A percentile compares a stretch with the other conserved stretches of the same genome.
Conservation (phyloP, 2,113 vertebrate genomes). For the Dendrocopos noguchii region DNA sequence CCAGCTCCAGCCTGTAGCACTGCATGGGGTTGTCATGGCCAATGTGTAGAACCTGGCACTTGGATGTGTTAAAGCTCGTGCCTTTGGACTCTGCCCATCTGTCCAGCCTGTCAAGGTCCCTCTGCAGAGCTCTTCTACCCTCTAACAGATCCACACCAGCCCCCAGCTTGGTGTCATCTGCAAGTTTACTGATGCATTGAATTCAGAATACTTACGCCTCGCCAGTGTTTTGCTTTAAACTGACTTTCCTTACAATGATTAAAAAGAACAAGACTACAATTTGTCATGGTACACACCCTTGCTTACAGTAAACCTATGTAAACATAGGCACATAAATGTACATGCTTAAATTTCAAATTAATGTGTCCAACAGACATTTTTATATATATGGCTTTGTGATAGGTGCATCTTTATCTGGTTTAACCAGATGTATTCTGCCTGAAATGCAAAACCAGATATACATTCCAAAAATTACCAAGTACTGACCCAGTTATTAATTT, state of each 20-base stretch:
- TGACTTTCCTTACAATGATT: neutral
- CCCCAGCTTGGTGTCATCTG: too few species aligned
- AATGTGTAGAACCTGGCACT: too few species aligned
- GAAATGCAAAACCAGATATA: neutral
- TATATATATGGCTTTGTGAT: neutral
- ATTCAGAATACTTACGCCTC: neutral
- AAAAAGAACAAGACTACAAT: neutral
- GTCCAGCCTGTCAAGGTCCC: too few species aligned
- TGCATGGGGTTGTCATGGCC: too few species aligned
- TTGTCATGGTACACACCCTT: neutral
- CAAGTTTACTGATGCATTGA: neutral
- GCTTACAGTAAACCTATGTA: neutral
- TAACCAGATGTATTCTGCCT: neutral
- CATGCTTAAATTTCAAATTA: neutral
- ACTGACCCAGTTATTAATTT: neutral
- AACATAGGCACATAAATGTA: neutral
- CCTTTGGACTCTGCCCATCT: too few species aligned
- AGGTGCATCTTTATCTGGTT: neutral
- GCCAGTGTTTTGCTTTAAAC: neutral
- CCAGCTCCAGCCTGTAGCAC: too few species aligned
- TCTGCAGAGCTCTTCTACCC: too few species aligned
- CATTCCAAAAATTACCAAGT: neutral
- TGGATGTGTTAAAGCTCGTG: too few species aligned
- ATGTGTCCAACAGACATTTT: neutral
- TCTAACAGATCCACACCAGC: too few species aligned